Evolutionary conservation across 2,888 invertebrate species (phyloP).

Genomic region (Timema podura): DNA sequence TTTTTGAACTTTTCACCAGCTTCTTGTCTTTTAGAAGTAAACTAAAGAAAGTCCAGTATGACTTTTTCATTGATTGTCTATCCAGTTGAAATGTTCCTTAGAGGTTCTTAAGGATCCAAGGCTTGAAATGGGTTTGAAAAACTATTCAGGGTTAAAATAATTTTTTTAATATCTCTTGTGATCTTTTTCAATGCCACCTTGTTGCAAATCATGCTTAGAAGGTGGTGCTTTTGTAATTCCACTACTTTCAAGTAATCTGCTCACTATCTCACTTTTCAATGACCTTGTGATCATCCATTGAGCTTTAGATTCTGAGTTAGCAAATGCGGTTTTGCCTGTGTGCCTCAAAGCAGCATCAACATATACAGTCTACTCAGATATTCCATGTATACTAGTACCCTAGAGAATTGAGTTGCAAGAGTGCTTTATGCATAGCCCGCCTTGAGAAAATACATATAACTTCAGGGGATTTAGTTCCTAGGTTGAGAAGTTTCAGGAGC

Average conservation of each 20-base stretch:
- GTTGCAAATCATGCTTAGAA: neutral
- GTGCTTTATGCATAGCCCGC: neutral
- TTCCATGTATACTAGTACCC: neutral
- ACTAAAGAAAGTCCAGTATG: neutral
- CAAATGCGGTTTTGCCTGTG: slow-evolving; percentile 3
- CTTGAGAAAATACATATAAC: neutral
- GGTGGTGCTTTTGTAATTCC: neutral
- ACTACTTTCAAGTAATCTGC: neutral
- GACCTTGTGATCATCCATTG: slow-evolving; percentile 3
- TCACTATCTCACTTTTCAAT: slow-evolving; percentile 1
- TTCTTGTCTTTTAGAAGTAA: neutral
- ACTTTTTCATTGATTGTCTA: neutral
- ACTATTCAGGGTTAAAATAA: neutral
- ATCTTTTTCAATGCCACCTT: neutral
- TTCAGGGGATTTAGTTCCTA: no score
- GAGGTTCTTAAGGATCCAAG: neutral
- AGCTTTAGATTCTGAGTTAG: neutral
- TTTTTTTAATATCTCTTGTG: slow-evolving; percentile 6
- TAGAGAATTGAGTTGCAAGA: slow-evolving; percentile 2
- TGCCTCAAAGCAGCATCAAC: neutral
- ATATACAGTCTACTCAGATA: neutral
- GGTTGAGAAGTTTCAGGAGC: no score
- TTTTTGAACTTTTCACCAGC: neutral
- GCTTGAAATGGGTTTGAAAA: neutral
- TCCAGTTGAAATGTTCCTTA: neutral